Base-by-base conservation (phyloP, 2,113 vertebrate genomes). In the Ibidorhyncha struthersii region DNA sequence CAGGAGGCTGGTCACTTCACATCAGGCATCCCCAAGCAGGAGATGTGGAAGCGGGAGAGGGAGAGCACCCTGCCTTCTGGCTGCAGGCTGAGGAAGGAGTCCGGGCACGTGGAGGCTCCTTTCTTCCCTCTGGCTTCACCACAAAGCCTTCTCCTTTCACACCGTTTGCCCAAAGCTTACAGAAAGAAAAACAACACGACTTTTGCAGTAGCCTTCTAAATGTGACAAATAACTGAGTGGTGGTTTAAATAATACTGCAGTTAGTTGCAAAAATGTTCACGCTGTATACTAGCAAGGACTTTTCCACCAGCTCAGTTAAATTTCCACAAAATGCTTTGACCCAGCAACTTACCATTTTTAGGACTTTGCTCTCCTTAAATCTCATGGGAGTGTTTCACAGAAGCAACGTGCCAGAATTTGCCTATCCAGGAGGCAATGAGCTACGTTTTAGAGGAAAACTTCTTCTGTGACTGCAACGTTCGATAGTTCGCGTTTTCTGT, bases 261-360 rank as follows among this genome's bases (percentile, higher is more conserved):
- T 26, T 27, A 2, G 3, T 32, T 67, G 58, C 30, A 74, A 70
- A 89, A 80, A 32, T 12, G 12, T 30, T 32, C n/a, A 6, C 8
- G 77, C 52, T 2, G 0, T 47, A 22, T 43, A 32, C 50, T 74
- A 36, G 47, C 0, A 0, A 80, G 5, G 17, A 38, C 30, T 52
- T 26, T 78, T 61, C 30, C 47, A 84, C 43, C 53, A 78, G 53
- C 30, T 69, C 58, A 30, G 17, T 84, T 81, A 58, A 36, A 92
- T 77, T 73, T 45, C n/a, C 38, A 84, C 34, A 29, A 47, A 71
- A 38, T 23, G 38, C 63, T 90, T 82, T 65, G 27, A 94, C 65
- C 41, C 34, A 58, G 29, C 27, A 86, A 70, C n/a, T 78, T 86
- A 56, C 14, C 4, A 1, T 62, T 82, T 83, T 83, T 45, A 71